Base-by-base conservation (phyloP, 2,888 invertebrate genomes). In the Dicyrtomina minuta region DNA sequence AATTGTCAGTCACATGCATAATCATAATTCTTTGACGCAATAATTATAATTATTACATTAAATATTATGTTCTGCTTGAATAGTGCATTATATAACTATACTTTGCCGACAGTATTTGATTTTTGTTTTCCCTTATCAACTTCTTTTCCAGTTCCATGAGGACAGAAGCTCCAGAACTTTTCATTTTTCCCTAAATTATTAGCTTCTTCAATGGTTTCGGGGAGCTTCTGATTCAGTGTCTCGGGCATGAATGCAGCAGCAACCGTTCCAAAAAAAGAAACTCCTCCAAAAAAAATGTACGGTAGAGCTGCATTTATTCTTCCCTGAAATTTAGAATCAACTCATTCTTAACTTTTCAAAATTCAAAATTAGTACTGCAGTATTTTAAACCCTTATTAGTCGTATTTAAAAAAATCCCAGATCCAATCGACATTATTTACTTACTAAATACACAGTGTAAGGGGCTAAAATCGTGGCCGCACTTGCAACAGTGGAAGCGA, bases 121-220 rank as follows among this genome's bases (percentile, higher is more conserved):
- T n/a, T n/a, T n/a, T n/a, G n/a, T n/a, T n/a, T n/a, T 33, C 4
- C 3, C 8, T 8, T 33, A 17, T 58, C 43, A 55, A 41, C 66
- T 8, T 27, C 20, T 41, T 27, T 53, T 12, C 27, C 39, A 15
- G 5, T 17, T 12, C 24, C 70, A 46, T n/a, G n/a, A n/a, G n/a
- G n/a, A n/a, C n/a, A n/a, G n/a, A n/a, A n/a, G n/a, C 75, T 73
- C 77, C 79, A 77, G 68, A 77, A 79, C 53, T 77, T 75, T 51
- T 82, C 82, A 70, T 82, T 79, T 73, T 80, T 81, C 55, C 87
- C 87, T 80, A 88, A 87, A 17, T 81, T 78, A 77, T 84, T 83
- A 1, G 87, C 87, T 74, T 88, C 88, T 77, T 84, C 84, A 72
- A 88, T 80, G 5, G 87, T 86, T 81, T 88, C 88, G 49, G 88